Evolutionary conservation across 2,113 vertebrate genomes (phyloP).

Genomic region (Boulengeromyrus knoepffleri): DNA sequence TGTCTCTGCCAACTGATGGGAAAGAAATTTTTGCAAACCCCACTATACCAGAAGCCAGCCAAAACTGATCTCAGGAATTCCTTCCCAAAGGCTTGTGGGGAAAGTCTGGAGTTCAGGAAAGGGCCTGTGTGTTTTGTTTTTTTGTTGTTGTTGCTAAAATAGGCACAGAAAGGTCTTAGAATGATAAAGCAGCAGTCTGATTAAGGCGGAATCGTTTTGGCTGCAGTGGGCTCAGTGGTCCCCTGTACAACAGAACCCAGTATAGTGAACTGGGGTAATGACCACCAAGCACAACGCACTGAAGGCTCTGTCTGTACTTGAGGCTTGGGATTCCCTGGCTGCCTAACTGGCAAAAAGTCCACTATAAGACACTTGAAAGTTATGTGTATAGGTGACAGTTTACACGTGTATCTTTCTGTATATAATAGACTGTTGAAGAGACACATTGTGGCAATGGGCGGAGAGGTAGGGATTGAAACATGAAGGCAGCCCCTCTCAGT

Average conservation of each 20-base stretch:
- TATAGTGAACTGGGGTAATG: background rate
- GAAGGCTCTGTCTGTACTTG: background rate
- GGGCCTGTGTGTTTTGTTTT: background rate
- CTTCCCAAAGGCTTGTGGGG: background rate
- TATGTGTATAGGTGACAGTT: background rate
- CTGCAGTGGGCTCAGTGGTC: background rate
- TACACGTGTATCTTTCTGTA: background rate
- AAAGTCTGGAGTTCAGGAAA: background rate
- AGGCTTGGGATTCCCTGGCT: background rate
- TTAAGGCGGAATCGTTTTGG: background rate
- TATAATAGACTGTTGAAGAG: constrained; percentile 7
- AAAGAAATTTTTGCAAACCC: background rate
- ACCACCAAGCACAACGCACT: background rate
- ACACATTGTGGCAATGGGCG: background rate
- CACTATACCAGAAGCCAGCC: background rate
- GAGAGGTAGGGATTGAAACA: too few relatives aligned
- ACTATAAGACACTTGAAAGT: background rate
- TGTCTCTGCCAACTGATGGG: background rate
- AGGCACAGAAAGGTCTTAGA: background rate
- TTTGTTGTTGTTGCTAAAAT: background rate
- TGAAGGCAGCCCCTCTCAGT: background rate
- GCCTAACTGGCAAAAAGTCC: background rate
- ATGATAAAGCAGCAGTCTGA: background rate
- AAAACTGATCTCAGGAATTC: constrained; percentile 22
- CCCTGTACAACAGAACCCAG: background rate